Evolutionary conservation across 2,113 vertebrate species (phyloP).

Genomic region (Ailuropoda melanoleuca): DNA sequence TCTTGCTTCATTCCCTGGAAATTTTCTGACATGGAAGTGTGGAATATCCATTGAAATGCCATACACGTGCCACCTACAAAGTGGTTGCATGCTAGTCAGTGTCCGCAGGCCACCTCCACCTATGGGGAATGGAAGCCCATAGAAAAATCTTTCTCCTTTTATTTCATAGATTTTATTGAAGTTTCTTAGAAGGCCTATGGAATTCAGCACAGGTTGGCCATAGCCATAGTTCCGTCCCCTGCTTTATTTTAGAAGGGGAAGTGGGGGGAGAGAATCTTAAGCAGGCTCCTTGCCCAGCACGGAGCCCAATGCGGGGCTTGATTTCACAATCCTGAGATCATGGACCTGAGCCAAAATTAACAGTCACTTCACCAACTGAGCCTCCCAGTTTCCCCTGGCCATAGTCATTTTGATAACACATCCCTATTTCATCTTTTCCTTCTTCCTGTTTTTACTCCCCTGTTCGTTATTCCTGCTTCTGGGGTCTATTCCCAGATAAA

Average conservation of each 20-base stretch:
- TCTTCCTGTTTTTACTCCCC: neutral
- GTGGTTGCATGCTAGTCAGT: neutral
- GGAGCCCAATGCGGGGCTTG: neutral
- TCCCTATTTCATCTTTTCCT: neutral
- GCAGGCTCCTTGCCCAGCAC: neutral
- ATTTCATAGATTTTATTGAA: neutral
- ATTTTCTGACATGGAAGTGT: neutral
- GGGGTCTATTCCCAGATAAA: neutral
- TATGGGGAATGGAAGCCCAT: neutral
- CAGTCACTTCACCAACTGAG: neutral
- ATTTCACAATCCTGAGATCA: neutral
- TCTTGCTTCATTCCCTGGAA: neutral
- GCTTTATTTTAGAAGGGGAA: neutral
- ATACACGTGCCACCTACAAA: neutral
- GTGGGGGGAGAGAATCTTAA: neutral
- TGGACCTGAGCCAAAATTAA: neutral
- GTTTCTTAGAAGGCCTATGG: neutral
- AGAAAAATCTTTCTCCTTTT: neutral
- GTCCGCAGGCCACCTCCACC: neutral
- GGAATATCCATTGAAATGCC: neutral
- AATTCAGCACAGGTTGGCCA: neutral
- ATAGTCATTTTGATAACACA: neutral
- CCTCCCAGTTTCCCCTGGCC: neutral
- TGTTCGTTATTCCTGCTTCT: neutral
- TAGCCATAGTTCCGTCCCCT: neutral